These are phyloP conservation scores for Pristionchus maxplancki DNA, from an alignment of 2,888 invertebrate species.

Conservation along the genomic window DNA sequence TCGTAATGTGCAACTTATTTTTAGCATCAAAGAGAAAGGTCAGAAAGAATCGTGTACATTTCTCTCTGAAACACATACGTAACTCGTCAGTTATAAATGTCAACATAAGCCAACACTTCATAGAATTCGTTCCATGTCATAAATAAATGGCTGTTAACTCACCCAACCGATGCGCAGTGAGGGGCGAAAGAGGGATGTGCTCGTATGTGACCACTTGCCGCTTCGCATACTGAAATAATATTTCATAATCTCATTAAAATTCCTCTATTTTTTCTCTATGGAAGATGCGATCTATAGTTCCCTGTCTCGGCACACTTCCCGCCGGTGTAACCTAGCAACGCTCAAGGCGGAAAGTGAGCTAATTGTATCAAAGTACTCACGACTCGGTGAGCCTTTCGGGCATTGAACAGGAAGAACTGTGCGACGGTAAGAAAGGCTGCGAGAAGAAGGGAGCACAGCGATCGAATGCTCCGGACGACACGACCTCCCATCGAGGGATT, in stretches of 20 bases:
- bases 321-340: slow-evolving; percentile 36
- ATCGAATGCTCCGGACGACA: slow-evolving; percentile 9
- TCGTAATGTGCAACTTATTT: not conserved
- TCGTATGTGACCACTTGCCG: slow-evolving; percentile 75
- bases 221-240: slow-evolving; percentile 74
- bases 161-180: slow-evolving; percentile 75
- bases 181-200: slow-evolving; percentile 74
- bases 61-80: not conserved
- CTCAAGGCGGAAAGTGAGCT: not conserved
- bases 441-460: slow-evolving; percentile 53
- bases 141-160: slow-evolving; percentile 55
- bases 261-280: not conserved
- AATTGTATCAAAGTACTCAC: slow-evolving; percentile 57
- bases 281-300: not conserved
- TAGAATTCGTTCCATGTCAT: not conserved
- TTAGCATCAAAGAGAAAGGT: not conserved
- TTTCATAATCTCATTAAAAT: not conserved
- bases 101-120: no score
- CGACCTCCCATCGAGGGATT: slow-evolving; percentile 39
- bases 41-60: not conserved
- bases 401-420: slow-evolving; percentile 66
- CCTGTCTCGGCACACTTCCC: not conserved
- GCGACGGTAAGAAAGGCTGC: slow-evolving; percentile 63
- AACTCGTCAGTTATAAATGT: not conserved
- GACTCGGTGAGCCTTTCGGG: slow-evolving; percentile 67